Evolutionary conservation across 2,888 invertebrate genomes (phyloP), one percentile per base, ranked within the genome.

Genomic region (Xestia sexstrigata): DNA sequence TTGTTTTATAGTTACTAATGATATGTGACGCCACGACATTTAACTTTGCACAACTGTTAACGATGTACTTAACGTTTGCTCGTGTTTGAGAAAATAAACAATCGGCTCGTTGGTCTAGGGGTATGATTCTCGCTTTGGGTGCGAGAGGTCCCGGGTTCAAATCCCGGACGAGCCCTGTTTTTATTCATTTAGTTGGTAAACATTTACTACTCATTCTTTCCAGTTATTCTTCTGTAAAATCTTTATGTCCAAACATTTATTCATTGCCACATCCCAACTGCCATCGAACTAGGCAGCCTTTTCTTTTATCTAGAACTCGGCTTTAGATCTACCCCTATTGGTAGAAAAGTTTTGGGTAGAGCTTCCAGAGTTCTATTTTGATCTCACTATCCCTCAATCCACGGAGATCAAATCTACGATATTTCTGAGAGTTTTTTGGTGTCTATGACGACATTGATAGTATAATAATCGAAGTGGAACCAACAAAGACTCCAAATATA

Each of bases 121-220:
- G 95, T 96, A 96, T 96, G 96, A 96, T 96, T 96, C 94, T 96
- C 96, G 95, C 95, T 96, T 96, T 94, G 96, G 96, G 96, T 96
- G 96, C 94, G 96, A 95, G 96, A 95, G 96, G 96, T 95, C 96
- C 95, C 96, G 96, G 95, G 96, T 96, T 96, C 96, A 96, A 96
- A 96, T 96, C 96, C 96, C 96, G 96, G 96, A 96, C 96, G 96
- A 95, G 96, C 96, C 96, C 96, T 75, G 7, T 85, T 85, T n/a
- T 85, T 84, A 45, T n/a, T 15, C 3, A 11, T 39, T 11, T 39
- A 13, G 2, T 39, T 39, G 1, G 2, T 39, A 0, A 13, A 5
- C 39, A 23, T 68, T 17, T 17, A 11, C 7, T 9, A 11, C 23
- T 35, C 4, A 11, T 52, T 35, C 17, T 55, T 39, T 55, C 15